Percentiles rank a stretch among this genome's conserved stretches.
Evolutionary conservation across 2,888 invertebrate species (phyloP).

Genomic region (Lithophane leautieri): DNA sequence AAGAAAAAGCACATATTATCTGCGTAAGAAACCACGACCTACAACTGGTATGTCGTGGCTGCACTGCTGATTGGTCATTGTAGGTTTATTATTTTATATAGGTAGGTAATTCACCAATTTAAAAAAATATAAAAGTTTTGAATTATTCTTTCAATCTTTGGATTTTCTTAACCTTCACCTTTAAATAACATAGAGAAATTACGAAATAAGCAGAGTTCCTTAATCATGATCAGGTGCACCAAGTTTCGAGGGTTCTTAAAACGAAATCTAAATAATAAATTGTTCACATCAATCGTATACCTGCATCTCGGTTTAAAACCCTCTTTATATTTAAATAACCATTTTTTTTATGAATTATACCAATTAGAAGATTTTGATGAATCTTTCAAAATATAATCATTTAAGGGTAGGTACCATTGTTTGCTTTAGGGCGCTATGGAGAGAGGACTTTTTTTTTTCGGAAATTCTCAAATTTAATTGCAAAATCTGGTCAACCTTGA

Average conservation of each 20-base stretch:
- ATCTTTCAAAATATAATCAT: slow-evolving; percentile 7
- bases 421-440: too few relatives aligned
- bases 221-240: slow-evolving; percentile 12
- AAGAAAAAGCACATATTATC: too few relatives aligned
- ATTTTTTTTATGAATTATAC: neutral
- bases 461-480: too few relatives aligned
- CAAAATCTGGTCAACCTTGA: too few relatives aligned
- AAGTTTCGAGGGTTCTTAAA: slow-evolving; percentile 3
- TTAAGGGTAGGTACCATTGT: too few relatives aligned
- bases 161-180: neutral
- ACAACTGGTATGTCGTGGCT: too few relatives aligned
- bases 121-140: too few relatives aligned
- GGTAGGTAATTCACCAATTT: too few relatives aligned
- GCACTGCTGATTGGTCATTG: too few relatives aligned
- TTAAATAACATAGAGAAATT: neutral
- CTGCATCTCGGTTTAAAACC: slow-evolving; percentile 12
- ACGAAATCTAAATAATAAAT: slow-evolving; percentile 26
- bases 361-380: neutral
- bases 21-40: too few relatives aligned
- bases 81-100: too few relatives aligned
- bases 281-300: slow-evolving; percentile 18
- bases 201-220: neutral
- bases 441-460: too few relatives aligned
- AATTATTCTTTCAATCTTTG: neutral
- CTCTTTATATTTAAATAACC: slow-evolving; percentile 37